phyloP scores from a whole-genome alignment of 1,140 invertebrate species.

The Drosophila sp. region DNA sequence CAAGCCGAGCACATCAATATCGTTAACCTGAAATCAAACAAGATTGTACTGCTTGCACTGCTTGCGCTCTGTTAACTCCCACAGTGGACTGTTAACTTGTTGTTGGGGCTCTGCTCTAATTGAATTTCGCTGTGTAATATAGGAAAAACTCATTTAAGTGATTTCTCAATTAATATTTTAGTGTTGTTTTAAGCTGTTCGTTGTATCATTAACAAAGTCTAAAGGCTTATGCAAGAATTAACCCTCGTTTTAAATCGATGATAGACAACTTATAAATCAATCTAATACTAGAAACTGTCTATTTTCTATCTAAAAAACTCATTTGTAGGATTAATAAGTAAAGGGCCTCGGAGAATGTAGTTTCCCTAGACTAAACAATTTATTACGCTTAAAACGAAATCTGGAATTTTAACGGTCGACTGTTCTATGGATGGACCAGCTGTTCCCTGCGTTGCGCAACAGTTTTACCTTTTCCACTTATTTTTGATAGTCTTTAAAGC shows the following conservation, averaged over 20 bases:
- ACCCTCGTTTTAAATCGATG: no score
- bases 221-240: no score
- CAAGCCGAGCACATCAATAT: conserved; percentile 85
- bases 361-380: no score
- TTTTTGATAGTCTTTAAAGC: not conserved
- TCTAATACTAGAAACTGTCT: no score
- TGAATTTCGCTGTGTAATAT: not conserved
- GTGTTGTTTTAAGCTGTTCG: no score
- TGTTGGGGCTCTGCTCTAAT: not conserved
- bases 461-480: conserved; percentile 18
- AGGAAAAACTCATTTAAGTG: not conserved
- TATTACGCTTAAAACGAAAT: not conserved
- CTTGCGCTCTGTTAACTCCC: conserved; percentile 26
- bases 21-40: conserved; percentile 83
- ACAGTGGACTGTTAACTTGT: conserved; percentile 19
- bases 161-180: not conserved
- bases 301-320: no score
- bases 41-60: conserved; percentile 36
- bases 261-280: no score
- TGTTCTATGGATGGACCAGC: conserved; percentile 17
- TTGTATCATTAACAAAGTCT: no score
- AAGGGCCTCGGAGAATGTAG: no score
- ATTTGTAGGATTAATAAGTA: no score
- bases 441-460: conserved; percentile 28
- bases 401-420: not conserved